Evolutionary conservation across 2,888 invertebrate species (phyloP).

Genomic region (Bembecia ichneumoniformis): DNA sequence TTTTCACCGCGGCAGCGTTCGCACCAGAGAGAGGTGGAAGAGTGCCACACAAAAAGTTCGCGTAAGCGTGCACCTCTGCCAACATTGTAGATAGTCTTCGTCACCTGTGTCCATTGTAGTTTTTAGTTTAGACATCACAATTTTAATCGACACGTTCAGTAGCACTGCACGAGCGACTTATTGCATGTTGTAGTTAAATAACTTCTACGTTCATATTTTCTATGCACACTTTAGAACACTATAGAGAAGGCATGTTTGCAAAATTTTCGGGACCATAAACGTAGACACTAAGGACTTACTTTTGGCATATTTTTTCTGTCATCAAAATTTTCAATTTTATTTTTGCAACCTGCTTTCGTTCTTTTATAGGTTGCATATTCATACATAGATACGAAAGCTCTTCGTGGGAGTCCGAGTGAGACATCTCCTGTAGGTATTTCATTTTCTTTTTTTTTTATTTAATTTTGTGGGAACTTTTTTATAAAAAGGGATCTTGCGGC

Average conservation of each 20-base stretch:
- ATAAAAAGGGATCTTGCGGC: conserved; percentile 5
- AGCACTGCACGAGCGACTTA: not conserved
- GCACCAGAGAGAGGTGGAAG: conserved; percentile 75
- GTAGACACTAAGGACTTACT: not conserved
- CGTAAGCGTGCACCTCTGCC: conserved; percentile 66
- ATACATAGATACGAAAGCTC: conserved; percentile 64
- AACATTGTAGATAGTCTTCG: not conserved
- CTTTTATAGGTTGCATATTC: conserved; percentile 77
- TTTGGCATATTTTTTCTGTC: conserved; percentile 19
- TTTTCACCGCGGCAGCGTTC: conserved; percentile 73
- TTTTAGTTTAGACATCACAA: not conserved
- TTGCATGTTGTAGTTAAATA: not conserved
- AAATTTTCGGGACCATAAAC: not conserved
- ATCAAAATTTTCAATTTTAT: conserved; percentile 36
- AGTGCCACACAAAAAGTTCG: conserved; percentile 81
- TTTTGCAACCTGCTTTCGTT: conserved; percentile 70
- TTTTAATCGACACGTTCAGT: too few species aligned
- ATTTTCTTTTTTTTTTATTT: conserved; percentile 25
- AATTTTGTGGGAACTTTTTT: conserved; percentile 9
- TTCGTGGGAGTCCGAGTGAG: conserved; percentile 69
- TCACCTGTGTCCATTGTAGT: too few species aligned
- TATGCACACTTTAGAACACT: not conserved
- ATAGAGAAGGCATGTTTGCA: conserved; percentile 17
- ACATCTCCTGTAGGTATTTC: conserved; percentile 80
- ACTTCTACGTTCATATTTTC: not conserved